These are phyloP conservation scores for Sciurus niger DNA, from an alignment of 2,113 vertebrate genomes.

Conservation along the genomic window DNA sequence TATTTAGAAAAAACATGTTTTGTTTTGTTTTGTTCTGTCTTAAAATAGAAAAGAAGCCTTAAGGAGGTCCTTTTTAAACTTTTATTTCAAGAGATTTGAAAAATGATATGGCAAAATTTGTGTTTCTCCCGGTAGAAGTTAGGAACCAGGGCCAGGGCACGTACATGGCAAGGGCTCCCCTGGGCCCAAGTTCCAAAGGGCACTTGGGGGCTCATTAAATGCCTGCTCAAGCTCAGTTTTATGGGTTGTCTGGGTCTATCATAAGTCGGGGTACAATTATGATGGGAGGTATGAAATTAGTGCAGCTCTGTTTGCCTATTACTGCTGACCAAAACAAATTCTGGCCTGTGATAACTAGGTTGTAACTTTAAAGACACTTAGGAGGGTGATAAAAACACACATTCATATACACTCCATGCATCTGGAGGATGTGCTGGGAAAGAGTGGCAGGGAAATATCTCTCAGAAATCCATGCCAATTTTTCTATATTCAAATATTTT, in stretches of 20 bases:
- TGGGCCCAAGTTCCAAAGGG: not conserved
- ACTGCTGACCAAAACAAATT: constrained; percentile 68
- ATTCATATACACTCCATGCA: not conserved
- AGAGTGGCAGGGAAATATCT: not conserved
- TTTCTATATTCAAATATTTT: not conserved
- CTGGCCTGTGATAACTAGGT: constrained; percentile 11
- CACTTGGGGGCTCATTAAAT: fast-evolving
- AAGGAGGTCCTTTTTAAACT: not conserved
- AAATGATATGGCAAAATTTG: not conserved
- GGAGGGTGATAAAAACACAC: constrained; percentile 20
- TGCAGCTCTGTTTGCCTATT: constrained; percentile 26
- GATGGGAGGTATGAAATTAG: constrained; percentile 22
- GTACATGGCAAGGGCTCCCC: fast-evolving
- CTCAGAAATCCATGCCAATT: not conserved
- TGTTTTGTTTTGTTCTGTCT: constrained; percentile 20
- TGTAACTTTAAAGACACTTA: constrained; percentile 66
- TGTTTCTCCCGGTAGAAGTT: constrained; percentile 1
- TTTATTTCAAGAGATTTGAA: not conserved
- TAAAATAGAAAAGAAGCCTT: not conserved
- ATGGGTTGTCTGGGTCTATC: not conserved
- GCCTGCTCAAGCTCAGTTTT: not conserved
- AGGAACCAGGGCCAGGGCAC: not conserved
- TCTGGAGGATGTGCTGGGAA: not conserved
- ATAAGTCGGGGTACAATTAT: not conserved
- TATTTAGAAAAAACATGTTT: constrained; percentile 6